Conservation (phyloP, 2,113 vertebrate genomes). For the Antechinus stuartii region DNA sequence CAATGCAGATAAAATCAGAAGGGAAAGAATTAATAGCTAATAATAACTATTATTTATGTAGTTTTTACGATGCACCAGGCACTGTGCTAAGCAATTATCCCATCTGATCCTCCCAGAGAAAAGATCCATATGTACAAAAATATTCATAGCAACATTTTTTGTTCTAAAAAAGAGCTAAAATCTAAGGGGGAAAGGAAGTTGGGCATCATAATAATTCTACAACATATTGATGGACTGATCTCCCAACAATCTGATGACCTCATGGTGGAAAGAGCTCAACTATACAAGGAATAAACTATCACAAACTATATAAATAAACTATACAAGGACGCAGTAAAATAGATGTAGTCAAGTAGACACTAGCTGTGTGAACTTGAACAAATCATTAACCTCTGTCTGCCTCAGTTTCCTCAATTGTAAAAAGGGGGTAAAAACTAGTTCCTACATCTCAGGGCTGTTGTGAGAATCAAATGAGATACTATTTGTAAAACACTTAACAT, state of each 20-base stretch:
- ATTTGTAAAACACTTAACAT: background rate
- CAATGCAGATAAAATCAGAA: background rate
- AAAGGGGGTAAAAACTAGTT: background rate
- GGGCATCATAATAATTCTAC: background rate
- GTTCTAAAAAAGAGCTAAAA: background rate
- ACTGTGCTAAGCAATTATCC: background rate
- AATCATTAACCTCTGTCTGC: background rate
- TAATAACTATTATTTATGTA: background rate
- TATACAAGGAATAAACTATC: background rate
- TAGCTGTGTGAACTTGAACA: background rate
- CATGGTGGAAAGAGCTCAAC: background rate
- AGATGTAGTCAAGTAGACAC: background rate
- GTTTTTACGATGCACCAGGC: background rate
- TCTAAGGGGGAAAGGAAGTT: background rate
- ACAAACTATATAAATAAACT: background rate
- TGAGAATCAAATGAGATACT: background rate
- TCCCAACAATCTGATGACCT: background rate
- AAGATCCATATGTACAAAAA: background rate
- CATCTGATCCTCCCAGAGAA: background rate
- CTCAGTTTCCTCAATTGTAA: background rate
- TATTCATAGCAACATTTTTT: background rate
- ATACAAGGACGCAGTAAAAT: background rate
- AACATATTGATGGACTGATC: background rate
- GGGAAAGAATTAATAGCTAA: background rate
- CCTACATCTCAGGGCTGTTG: background rate